Evolutionary conservation across 2,113 vertebrate species (phyloP).

Genomic region (Opisthocomus hoazin): DNA sequence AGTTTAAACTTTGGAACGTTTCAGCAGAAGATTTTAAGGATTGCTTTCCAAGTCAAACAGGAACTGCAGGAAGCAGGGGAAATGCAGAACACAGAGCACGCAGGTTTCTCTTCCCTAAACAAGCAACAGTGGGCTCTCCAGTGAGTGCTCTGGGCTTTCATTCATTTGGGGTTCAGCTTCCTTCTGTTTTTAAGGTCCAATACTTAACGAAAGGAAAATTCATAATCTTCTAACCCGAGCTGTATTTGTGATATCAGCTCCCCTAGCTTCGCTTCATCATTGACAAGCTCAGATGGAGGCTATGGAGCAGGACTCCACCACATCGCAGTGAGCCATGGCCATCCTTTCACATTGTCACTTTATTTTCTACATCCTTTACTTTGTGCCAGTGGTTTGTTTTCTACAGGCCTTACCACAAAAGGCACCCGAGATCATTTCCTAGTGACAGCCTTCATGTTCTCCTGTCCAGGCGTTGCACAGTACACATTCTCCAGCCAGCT

Average conservation of each 20-base stretch:
- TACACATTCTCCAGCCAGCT: background rate
- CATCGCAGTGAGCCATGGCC: background rate
- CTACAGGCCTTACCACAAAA: background rate
- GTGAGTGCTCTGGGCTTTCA: background rate
- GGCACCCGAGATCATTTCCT: background rate
- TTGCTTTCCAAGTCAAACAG: background rate
- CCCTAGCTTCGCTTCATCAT: background rate
- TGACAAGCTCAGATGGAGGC: background rate
- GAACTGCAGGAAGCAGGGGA: background rate
- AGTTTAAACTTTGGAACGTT: background rate
- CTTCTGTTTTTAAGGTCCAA: background rate
- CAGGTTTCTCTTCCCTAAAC: background rate
- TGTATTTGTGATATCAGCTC: background rate
- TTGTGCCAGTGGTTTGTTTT: background rate
- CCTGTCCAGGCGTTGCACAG: background rate
- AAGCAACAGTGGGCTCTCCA: background rate
- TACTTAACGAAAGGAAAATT: background rate
- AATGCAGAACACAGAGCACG: background rate
- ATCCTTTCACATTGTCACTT: background rate
- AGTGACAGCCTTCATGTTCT: background rate
- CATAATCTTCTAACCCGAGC: background rate
- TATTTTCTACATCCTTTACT: background rate
- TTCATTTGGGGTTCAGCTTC: background rate
- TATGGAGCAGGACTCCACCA: background rate
- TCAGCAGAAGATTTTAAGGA: background rate